phyloP scores from a whole-genome alignment of 1,140 invertebrate genomes.

The Cydia strobilella region DNA sequence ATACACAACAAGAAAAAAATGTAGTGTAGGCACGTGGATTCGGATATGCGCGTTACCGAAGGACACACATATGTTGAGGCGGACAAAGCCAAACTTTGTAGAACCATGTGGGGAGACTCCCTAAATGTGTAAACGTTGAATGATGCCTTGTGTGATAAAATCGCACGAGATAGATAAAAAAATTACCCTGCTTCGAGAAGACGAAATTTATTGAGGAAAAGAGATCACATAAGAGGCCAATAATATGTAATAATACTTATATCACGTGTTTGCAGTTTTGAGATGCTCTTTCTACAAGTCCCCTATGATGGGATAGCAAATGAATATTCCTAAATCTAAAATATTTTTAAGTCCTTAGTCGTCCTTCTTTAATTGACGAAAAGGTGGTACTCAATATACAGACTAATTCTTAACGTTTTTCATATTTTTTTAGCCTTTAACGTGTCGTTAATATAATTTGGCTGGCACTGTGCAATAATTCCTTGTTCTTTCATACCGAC shows the following conservation, averaged over 20 bases:
- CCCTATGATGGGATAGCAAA: too few species aligned
- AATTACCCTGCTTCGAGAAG: background rate
- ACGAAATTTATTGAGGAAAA: background rate
- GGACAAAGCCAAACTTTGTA: slow-evolving; percentile 14
- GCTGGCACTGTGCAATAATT: too few species aligned
- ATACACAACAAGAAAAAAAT: slow-evolving; percentile 4
- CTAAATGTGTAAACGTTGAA: slow-evolving; percentile 14
- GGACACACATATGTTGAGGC: slow-evolving; percentile 23
- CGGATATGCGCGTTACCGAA: slow-evolving; percentile 20
- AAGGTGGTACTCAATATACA: too few species aligned
- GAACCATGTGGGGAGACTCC: slow-evolving; percentile 10
- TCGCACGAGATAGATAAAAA: background rate
- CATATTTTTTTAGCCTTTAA: too few species aligned
- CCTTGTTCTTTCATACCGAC: background rate
- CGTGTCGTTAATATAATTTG: too few species aligned
- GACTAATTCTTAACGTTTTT: too few species aligned
- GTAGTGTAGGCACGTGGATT: slow-evolving; percentile 21
- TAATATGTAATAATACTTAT: too few species aligned
- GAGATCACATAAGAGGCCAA: background rate
- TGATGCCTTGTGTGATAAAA: slow-evolving; percentile 6
- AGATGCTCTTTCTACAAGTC: too few species aligned
- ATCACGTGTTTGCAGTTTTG: too few species aligned
- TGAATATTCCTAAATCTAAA: too few species aligned
- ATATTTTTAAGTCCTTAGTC: too few species aligned
- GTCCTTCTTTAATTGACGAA: too few species aligned